phyloP scores from a whole-genome alignment of 2,888 invertebrate genomes.

The Nomada ferruginata region DNA sequence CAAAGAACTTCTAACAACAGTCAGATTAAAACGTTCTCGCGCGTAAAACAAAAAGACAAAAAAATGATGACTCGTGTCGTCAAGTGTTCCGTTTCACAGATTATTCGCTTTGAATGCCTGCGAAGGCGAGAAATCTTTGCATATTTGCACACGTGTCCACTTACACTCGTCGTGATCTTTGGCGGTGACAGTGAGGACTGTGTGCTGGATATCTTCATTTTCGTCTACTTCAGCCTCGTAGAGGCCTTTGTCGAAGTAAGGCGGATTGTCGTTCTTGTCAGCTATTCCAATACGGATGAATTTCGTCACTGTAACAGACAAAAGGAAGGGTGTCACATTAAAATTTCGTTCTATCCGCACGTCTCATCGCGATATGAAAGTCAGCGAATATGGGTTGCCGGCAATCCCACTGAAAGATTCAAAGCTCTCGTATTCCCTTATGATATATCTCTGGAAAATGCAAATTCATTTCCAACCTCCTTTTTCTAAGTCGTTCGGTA shows the following conservation, averaged over 20 bases:
- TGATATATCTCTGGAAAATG: not conserved
- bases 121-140: not conserved
- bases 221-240: constrained; percentile 99
- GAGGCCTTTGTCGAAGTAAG: constrained; percentile 98
- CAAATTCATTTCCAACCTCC: constrained; percentile 19
- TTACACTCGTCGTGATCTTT: constrained; percentile 99
- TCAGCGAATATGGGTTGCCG: not conserved
- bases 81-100: not conserved
- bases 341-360: constrained; percentile 3
- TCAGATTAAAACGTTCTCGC: not conserved
- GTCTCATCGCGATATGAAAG: not conserved
- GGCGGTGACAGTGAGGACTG: constrained; percentile 98
- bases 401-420: constrained; percentile 16
- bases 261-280: constrained; percentile 99
- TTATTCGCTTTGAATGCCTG: not conserved
- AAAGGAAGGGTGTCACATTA: constrained; percentile 14
- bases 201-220: constrained; percentile 98
- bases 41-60: too few relatives aligned
- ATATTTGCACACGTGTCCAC: constrained; percentile 82
- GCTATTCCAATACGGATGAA: constrained; percentile 99
- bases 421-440: not conserved
- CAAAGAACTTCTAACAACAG: not conserved
- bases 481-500: not conserved
- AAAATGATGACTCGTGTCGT: not conserved
- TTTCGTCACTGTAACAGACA: constrained; percentile 93